Percentiles rank a stretch among this genome's conserved stretches.
phyloP scores from a whole-genome alignment of 2,888 invertebrate species.

The Fragum sueziense region DNA sequence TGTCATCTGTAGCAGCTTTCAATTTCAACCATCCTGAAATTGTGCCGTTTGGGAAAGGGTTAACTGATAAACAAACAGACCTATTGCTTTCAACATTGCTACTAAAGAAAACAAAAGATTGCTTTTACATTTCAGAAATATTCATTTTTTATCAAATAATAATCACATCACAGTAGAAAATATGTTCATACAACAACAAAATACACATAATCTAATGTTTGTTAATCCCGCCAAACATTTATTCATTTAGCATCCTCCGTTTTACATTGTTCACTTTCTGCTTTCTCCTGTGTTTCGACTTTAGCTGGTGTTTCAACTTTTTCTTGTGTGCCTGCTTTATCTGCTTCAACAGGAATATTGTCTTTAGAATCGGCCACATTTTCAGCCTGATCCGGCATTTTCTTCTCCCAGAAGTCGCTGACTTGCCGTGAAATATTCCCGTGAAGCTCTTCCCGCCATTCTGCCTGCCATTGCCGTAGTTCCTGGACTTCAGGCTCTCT shows the following conservation, averaged over 20 bases:
- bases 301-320: conserved; percentile 2
- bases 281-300: background rate
- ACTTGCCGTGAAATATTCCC: conserved; percentile 76
- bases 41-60: too few relatives aligned
- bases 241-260: background rate
- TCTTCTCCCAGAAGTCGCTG: conserved; percentile 80
- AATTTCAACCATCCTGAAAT: too few relatives aligned
- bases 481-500: conserved; percentile 80
- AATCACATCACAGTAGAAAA: too few relatives aligned
- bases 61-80: too few relatives aligned
- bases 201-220: too few relatives aligned
- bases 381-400: conserved; percentile 66
- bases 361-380: background rate
- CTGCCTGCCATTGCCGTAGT: conserved; percentile 81
- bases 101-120: too few relatives aligned
- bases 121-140: too few relatives aligned
- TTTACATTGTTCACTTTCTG: background rate
- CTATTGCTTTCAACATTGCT: too few relatives aligned
- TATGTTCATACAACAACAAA: too few relatives aligned
- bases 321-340: background rate
- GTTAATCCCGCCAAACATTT: background rate
- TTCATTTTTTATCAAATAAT: too few relatives aligned
- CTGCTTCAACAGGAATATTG: conserved; percentile 1
- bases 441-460: conserved; percentile 79
- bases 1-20: too few relatives aligned